phyloP scores from a whole-genome alignment of 2,888 invertebrate genomes.

The Steinernema carpocapsae region DNA sequence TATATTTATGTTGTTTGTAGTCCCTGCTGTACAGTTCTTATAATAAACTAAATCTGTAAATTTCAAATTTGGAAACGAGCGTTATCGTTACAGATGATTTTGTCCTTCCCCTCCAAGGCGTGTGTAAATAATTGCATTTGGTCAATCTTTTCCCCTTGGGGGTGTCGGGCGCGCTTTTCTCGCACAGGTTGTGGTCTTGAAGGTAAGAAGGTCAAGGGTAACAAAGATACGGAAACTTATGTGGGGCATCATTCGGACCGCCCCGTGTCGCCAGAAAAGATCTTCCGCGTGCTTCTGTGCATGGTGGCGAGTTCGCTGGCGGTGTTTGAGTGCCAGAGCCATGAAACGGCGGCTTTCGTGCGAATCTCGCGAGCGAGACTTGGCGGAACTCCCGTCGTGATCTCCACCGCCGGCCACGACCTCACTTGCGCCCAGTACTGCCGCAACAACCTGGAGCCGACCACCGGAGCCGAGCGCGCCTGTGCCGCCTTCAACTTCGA shows the following conservation, averaged over 20 bases:
- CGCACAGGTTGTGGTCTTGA: constrained; percentile 32
- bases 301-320: background rate
- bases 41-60: background rate
- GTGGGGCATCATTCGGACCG: constrained; percentile 31
- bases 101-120: background rate
- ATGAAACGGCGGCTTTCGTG: constrained; percentile 67
- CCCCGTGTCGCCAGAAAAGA: constrained; percentile 7
- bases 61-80: background rate
- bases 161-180: constrained; percentile 14
- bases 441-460: constrained; percentile 69
- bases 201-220: constrained; percentile 33
- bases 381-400: constrained; percentile 68
- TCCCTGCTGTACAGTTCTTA: background rate
- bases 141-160: background rate
- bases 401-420: constrained; percentile 69
- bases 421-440: constrained; percentile 69
- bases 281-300: constrained; percentile 14
- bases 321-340: constrained; percentile 58
- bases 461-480: constrained; percentile 68
- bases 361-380: constrained; percentile 67
- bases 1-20: background rate
- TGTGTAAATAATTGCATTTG: constrained; percentile 24
- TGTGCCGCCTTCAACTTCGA: constrained; percentile 69
- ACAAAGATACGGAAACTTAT: constrained; percentile 30
- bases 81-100: background rate